Base-by-base conservation (phyloP, 2,113 vertebrate genomes). In the Brachypteracias leptosomus region DNA sequence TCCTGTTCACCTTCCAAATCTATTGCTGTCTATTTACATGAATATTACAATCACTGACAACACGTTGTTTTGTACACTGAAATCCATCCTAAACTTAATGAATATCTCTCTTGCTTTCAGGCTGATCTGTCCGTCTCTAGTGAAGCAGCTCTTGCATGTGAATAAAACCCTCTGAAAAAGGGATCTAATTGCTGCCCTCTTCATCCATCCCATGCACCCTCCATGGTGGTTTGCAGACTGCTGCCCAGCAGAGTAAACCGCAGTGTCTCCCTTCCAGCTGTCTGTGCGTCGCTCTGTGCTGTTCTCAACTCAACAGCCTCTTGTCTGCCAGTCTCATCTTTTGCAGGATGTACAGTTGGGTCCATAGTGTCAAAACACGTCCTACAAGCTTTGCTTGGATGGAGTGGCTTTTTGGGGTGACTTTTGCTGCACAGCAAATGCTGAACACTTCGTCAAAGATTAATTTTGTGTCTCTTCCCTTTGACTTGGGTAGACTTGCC, bases 221-320 rank as follows among this genome's bases (percentile, higher is more conserved):
- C 57, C 12, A 2, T 1, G 28, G 38, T 62, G 38, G 24, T 63
- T 55, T 63, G 54, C 66, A 79, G 78, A 15, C 52, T 74, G 3
- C 57, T 35, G 49, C 40, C 63, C 79, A 44, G 36, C 18, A 16
- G 46, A 2, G 15, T n/a, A 26, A 54, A 61, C 38, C 31, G 13
- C 57, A 10, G 1, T 3, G 10, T 35, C 79, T 68, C 49, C 72
- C n/a, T 33, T 76, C n/a, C 24, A 7, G 1, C 55, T 54, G 0
- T 12, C 40, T 35, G 38, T 8, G 6, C 1, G 1, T 36, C 1
- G 1, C 29, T 44, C 52, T 0, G 1, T 51, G 78, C 52, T 57
- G 25, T 57, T 78, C 55, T 86, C 61, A 35, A 4, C 22, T 10
- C 24, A 9, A 7, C 38, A 3, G 25, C 51, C 38, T 65, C 80